Conservation (phyloP, 2,888 invertebrate species). For the Trissolcus brochymenae region DNA sequence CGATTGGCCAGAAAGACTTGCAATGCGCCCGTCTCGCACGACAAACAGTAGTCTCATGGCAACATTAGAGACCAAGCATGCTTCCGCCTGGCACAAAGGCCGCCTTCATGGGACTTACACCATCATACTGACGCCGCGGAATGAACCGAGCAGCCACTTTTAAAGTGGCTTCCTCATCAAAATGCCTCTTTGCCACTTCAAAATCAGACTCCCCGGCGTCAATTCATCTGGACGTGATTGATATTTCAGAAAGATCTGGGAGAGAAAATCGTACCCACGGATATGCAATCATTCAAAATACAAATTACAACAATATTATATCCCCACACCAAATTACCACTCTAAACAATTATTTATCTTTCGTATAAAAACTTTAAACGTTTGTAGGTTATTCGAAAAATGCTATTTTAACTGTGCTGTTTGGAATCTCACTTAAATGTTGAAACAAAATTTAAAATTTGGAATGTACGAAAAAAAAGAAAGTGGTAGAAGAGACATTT, state of each 20-base stretch:
- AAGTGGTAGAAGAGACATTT: background rate
- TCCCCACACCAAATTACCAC: too few relatives aligned
- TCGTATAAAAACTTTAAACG: too few relatives aligned
- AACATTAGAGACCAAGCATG: constrained; percentile 71
- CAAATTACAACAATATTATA: too few relatives aligned
- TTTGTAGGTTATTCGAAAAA: too few relatives aligned
- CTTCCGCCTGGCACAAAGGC: constrained; percentile 73
- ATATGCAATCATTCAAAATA: too few relatives aligned
- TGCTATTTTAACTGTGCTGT: too few relatives aligned
- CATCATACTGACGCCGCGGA: constrained; percentile 50
- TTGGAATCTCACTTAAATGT: too few relatives aligned
- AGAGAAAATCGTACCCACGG: too few relatives aligned
- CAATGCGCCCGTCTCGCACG: constrained; percentile 55
- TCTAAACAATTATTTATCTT: too few relatives aligned
- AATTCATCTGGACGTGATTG: constrained; percentile 43
- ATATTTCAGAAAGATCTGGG: constrained; percentile 3
- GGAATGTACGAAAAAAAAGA: background rate
- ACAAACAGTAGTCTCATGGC: constrained; percentile 58
- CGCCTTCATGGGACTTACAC: constrained; percentile 69
- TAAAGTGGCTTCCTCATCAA: constrained; percentile 57
- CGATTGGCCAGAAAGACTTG: constrained; percentile 40
- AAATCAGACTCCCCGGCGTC: constrained; percentile 50
- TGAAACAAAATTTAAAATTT: too few relatives aligned
- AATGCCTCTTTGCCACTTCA: constrained; percentile 53
- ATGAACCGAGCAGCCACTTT: constrained; percentile 50